phyloP scores from a whole-genome alignment of 2,888 invertebrate species.

The Stenurella melanura region DNA sequence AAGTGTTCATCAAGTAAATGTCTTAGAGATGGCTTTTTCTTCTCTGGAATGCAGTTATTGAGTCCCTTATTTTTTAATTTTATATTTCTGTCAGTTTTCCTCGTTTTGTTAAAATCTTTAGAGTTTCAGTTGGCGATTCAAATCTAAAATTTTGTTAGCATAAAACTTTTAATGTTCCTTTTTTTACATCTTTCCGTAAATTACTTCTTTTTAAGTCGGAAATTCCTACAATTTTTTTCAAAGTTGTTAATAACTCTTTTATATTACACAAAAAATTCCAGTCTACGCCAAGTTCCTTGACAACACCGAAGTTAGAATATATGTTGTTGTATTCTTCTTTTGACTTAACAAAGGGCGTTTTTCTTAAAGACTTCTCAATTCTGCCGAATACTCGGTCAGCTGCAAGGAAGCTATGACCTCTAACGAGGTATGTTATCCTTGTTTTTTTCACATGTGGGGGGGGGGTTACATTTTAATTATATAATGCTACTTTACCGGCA shows the following conservation, averaged over 20 bases:
- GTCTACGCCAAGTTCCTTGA: slow-evolving; percentile 8
- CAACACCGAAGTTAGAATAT: slow-evolving; percentile 3
- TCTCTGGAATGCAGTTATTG: too few species aligned
- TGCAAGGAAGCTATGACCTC: neutral
- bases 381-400: neutral
- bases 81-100: too few species aligned
- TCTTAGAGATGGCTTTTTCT: too few species aligned
- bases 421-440: neutral
- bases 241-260: too few species aligned
- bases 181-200: too few species aligned
- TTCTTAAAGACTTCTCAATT: neutral
- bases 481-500: too few species aligned
- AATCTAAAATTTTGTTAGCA: slow-evolving; percentile 7
- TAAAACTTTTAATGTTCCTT: neutral
- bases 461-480: slow-evolving; percentile 32
- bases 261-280: too few species aligned
- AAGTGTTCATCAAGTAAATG: too few species aligned
- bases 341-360: neutral
- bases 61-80: too few species aligned
- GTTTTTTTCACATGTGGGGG: slow-evolving; percentile 13
- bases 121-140: slow-evolving; percentile 15
- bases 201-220: too few species aligned
- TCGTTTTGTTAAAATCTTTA: slow-evolving; percentile 12
- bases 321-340: slow-evolving; percentile 9
- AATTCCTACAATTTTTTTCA: too few species aligned